Conservation (phyloP, 2,797 vertebrate genomes). For the Lagodon rhomboides region DNA sequence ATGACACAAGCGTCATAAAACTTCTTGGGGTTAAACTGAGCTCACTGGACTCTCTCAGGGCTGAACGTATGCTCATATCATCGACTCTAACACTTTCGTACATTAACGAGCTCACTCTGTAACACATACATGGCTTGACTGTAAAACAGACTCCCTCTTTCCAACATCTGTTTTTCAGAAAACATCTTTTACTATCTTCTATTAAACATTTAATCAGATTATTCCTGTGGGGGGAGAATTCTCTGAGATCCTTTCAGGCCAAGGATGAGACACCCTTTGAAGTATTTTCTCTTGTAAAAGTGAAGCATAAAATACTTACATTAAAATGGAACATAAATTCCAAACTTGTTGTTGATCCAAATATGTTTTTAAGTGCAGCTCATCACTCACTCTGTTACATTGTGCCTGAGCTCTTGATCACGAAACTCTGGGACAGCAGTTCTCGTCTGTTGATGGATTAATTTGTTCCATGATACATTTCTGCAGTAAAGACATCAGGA, state of each 20-base stretch:
- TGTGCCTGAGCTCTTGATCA: not conserved
- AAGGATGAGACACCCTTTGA: not conserved
- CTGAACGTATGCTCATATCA: not conserved
- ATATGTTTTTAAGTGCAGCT: conserved; percentile 12
- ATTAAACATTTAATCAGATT: not conserved
- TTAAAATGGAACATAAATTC: not conserved
- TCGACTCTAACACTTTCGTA: not conserved
- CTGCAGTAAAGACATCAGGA: not conserved
- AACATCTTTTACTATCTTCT: not conserved
- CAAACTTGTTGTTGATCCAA: conserved; percentile 3
- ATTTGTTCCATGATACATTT: not conserved
- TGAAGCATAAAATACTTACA: conserved; percentile 3
- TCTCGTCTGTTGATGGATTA: not conserved
- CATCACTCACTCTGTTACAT: not conserved
- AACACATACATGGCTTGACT: not conserved
- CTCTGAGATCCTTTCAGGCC: not conserved
- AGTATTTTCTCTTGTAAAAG: conserved; percentile 1
- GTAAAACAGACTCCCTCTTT: not conserved
- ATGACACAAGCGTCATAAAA: not conserved
- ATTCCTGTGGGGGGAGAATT: not conserved
- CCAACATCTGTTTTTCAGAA: conserved; percentile 36
- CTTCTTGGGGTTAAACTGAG: not conserved
- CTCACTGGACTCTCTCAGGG: not conserved
- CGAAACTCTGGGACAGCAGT: not conserved
- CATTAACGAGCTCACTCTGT: not conserved